phyloP scores from a whole-genome alignment of 2,797 vertebrate species.

The Sebastes trivittatus region DNA sequence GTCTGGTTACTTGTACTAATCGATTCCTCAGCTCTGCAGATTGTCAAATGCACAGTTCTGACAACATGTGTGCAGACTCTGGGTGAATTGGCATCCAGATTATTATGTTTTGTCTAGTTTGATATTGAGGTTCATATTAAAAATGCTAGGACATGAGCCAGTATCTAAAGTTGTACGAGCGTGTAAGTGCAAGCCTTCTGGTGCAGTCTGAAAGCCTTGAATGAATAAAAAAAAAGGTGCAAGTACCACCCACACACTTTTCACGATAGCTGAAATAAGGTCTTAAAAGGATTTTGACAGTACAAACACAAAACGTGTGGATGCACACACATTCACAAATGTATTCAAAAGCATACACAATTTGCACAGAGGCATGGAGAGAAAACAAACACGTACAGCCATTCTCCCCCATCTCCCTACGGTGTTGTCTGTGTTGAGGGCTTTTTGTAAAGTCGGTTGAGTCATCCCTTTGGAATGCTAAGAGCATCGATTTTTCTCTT shows the following conservation, averaged over 20 bases:
- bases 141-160: neutral
- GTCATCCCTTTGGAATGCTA: constrained; percentile 82
- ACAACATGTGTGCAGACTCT: neutral
- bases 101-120: neutral
- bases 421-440: constrained; percentile 46
- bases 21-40: neutral
- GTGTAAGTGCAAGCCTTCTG: constrained; percentile 16
- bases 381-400: constrained; percentile 29
- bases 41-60: neutral
- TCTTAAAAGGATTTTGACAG: constrained; percentile 20
- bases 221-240: constrained; percentile 17
- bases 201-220: constrained; percentile 6
- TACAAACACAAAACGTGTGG: constrained; percentile 1
- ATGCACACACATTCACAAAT: neutral
- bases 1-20: neutral
- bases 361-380: constrained; percentile 24
- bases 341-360: constrained; percentile 11
- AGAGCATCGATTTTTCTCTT: constrained; percentile 68
- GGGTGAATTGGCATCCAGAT: neutral
- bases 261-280: constrained; percentile 1
- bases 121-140: neutral
- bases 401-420: constrained; percentile 32
- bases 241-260: constrained; percentile 2
- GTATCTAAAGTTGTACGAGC: neutral
- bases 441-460: constrained; percentile 67